phyloP scores from a whole-genome alignment of 1,140 invertebrate species.

The Palaemon carinicauda region DNA sequence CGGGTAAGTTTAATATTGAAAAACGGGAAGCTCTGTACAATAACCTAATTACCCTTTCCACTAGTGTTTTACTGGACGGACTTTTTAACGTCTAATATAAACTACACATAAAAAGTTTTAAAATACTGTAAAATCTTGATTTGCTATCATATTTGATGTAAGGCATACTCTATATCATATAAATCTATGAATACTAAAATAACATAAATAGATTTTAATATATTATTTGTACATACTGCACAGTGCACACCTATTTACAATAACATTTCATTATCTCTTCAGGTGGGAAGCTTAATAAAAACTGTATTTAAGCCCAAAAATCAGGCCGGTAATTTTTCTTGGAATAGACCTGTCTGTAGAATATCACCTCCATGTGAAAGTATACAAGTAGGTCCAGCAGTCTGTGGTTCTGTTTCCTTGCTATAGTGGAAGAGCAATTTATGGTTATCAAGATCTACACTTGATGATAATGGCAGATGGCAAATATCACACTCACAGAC shows the following conservation, averaged over 20 bases:
- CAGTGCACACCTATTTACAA: constrained; percentile 10
- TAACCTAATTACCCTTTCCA: too few species aligned
- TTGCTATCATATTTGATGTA: too few species aligned
- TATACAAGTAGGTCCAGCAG: background rate
- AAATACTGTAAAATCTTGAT: too few species aligned
- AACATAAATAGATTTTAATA: background rate
- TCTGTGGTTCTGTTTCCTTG: constrained; percentile 5
- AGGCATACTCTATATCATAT: background rate
- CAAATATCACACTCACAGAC: constrained; percentile 41
- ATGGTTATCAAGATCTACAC: constrained; percentile 32
- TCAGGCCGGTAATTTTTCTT: constrained; percentile 38
- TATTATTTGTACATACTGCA: constrained; percentile 43
- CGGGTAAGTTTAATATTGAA: too few species aligned
- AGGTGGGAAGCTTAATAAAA: background rate
- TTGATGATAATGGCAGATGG: constrained; percentile 38
- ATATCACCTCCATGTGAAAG: constrained; percentile 9
- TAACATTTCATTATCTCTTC: background rate
- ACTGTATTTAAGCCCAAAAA: background rate
- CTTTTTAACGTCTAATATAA: too few species aligned
- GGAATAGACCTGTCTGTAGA: background rate
- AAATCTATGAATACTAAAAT: background rate
- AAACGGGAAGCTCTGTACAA: too few species aligned
- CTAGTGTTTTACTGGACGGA: too few species aligned
- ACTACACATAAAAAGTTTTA: too few species aligned
- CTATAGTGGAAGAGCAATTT: constrained; percentile 41